Percentiles rank a stretch among this genome's conserved stretches.
These are phyloP conservation scores for Progne subis DNA, from an alignment of 2,113 vertebrate species.

Conservation along the genomic window DNA sequence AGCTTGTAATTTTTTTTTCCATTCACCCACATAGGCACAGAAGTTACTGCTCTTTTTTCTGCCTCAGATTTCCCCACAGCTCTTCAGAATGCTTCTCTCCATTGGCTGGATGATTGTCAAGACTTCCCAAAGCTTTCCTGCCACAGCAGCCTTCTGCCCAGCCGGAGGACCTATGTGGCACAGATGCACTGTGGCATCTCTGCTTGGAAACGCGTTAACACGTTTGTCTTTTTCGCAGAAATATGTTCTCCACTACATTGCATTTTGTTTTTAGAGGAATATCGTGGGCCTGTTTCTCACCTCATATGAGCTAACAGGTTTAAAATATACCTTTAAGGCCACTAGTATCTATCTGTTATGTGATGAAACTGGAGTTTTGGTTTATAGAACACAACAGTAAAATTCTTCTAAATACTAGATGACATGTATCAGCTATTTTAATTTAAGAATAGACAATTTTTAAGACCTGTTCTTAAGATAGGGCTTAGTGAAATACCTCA, in stretches of 20 bases:
- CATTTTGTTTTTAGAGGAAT: not conserved
- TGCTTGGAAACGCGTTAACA: fast-evolving
- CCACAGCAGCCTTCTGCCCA: not conserved
- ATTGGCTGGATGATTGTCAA: not conserved
- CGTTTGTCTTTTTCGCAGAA: not conserved
- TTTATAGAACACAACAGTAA: not conserved
- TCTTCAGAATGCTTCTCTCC: not conserved
- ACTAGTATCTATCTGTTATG: not conserved
- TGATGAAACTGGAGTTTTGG: not conserved
- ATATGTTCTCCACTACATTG: not conserved
- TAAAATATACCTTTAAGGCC: not conserved
- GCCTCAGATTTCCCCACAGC: not conserved
- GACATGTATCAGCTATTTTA: not conserved
- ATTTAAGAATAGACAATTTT: not conserved
- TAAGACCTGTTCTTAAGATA: not conserved
- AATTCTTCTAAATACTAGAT: not conserved
- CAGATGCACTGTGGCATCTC: not conserved
- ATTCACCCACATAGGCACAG: not conserved
- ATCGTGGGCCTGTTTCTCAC: not conserved
- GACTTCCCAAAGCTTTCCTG: not conserved
- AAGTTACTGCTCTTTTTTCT: not conserved
- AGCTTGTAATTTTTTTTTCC: not conserved
- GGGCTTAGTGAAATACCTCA: not conserved
- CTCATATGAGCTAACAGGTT: not conserved
- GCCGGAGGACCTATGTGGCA: fast-evolving